Conservation (phyloP, 2,797 vertebrate species). For the Gobionotothen gibberifrons region DNA sequence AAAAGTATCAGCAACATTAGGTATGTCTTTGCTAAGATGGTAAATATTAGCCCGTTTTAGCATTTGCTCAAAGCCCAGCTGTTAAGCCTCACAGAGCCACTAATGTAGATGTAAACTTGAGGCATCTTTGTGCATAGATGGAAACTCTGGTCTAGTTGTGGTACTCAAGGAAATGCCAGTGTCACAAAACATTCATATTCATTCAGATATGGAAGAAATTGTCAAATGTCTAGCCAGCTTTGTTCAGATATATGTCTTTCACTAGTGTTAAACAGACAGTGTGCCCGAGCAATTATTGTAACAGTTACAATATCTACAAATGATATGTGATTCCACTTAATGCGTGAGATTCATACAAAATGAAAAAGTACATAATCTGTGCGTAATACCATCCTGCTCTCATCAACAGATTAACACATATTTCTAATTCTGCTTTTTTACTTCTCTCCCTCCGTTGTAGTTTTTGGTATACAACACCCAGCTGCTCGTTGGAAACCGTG, state of each 20-base stretch:
- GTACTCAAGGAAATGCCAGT: neutral
- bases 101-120: neutral
- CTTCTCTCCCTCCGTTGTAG: conserved; percentile 67
- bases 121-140: too few relatives aligned
- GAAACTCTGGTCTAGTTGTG: neutral
- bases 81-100: too few relatives aligned
- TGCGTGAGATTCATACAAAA: neutral
- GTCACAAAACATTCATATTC: neutral
- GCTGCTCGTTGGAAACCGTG: conserved; percentile 93
- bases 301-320: neutral
- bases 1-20: too few relatives aligned
- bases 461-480: conserved; percentile 96
- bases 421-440: neutral
- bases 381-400: neutral
- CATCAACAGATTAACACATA: neutral
- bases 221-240: neutral
- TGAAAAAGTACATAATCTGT: neutral
- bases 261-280: neutral
- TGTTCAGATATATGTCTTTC: neutral
- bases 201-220: neutral
- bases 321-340: neutral
- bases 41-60: too few relatives aligned
- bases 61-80: too few relatives aligned
- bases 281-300: neutral
- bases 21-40: too few relatives aligned